Conservation (phyloP, 2,797 vertebrate species). For the Onychomys arenicola region DNA sequence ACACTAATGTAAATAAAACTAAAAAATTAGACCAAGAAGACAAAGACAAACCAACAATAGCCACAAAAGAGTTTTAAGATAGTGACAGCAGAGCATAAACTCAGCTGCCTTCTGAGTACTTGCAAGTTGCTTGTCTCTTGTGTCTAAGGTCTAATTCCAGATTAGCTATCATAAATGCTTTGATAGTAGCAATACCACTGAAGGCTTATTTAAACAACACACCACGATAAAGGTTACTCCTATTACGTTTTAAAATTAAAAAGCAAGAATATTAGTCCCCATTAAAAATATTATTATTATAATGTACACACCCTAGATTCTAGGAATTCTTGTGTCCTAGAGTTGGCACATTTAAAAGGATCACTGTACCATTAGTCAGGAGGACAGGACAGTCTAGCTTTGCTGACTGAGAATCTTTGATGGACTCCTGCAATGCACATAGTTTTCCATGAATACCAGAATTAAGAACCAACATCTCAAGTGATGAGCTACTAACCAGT, state of each 20-base stretch:
- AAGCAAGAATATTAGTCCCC: neutral
- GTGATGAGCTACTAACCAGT: neutral
- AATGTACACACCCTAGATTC: neutral
- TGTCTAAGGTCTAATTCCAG: neutral
- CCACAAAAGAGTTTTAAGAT: neutral
- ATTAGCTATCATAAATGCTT: neutral
- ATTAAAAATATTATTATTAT: neutral
- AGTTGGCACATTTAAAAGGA: accelerated
- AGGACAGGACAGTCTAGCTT: neutral
- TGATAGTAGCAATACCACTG: neutral
- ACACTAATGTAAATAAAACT: neutral
- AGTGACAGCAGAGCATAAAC: neutral
- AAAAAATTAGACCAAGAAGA: neutral
- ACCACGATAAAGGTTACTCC: neutral
- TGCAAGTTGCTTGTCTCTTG: neutral
- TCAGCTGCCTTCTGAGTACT: neutral
- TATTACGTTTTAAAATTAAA: neutral
- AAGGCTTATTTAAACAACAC: neutral
- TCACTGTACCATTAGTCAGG: neutral
- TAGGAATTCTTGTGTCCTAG: neutral
- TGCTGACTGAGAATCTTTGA: neutral
- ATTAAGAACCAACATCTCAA: neutral
- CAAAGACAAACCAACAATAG: neutral
- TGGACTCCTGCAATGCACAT: neutral
- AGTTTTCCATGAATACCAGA: neutral